Evolutionary conservation across 1,140 invertebrate genomes (phyloP).

Genomic region (Aethina tumida): DNA sequence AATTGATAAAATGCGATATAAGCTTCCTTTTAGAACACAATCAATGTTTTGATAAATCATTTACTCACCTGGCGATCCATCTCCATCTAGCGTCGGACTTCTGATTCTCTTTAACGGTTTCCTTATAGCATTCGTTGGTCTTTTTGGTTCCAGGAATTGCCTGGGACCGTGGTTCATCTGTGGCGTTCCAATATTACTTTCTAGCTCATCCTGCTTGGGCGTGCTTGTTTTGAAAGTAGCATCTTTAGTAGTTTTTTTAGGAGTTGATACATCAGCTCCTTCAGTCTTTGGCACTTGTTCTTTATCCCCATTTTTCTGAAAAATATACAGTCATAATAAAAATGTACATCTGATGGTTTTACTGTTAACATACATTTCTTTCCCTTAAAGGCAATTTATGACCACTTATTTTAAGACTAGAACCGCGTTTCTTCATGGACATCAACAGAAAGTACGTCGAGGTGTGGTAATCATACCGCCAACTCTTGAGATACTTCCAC

Average conservation of each 20-base stretch:
- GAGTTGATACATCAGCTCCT: too few species aligned
- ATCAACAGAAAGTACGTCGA: slow-evolving; percentile 69
- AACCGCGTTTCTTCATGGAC: slow-evolving; percentile 52
- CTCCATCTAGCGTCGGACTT: slow-evolving; percentile 34
- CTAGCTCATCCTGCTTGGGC: neutral
- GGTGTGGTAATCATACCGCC: slow-evolving; percentile 64
- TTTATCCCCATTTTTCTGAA: too few species aligned
- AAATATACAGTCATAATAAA: too few species aligned
- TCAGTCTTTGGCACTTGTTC: too few species aligned
- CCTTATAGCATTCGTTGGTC: slow-evolving; percentile 17
- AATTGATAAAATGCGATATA: too few species aligned
- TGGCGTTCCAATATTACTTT: neutral
- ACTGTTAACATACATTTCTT: too few species aligned
- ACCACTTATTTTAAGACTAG: slow-evolving; percentile 35
- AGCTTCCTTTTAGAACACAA: too few species aligned
- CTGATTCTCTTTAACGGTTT: slow-evolving; percentile 37
- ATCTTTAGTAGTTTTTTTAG: too few species aligned
- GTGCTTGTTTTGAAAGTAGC: too few species aligned
- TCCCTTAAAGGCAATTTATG: too few species aligned
- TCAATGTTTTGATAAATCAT: too few species aligned
- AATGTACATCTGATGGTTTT: too few species aligned
- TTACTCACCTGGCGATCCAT: slow-evolving; percentile 39
- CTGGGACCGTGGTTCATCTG: slow-evolving; percentile 4
- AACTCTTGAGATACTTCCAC: slow-evolving; percentile 42
- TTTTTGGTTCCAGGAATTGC: slow-evolving; percentile 29